A percentile compares a stretch with the other conserved stretches of the same genome.
Conservation (phyloP, 2,888 invertebrate species). For the Himalopsyche anomala region DNA sequence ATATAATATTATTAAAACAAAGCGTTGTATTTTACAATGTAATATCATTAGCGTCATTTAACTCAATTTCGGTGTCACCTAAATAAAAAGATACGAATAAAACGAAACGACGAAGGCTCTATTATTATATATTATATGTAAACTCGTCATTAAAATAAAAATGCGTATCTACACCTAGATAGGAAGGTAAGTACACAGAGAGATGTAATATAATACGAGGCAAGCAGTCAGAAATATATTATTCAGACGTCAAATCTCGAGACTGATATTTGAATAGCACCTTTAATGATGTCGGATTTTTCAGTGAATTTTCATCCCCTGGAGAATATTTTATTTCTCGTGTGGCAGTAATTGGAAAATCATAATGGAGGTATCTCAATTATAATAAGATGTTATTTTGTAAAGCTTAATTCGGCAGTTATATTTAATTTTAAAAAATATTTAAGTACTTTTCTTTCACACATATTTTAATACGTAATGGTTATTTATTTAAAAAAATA, state of each 20-base stretch:
- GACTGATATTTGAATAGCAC: slow-evolving; percentile 21
- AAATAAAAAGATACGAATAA: not conserved
- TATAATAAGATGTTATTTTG: not conserved
- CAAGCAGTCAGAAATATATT: slow-evolving; percentile 14
- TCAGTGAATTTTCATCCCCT: not conserved
- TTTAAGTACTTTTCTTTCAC: no score
- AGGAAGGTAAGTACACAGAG: not conserved
- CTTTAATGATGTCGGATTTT: slow-evolving; percentile 22
- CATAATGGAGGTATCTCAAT: not conserved
- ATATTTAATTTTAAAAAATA: no score
- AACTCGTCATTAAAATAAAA: slow-evolving; percentile 26
- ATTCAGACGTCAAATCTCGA: slow-evolving; percentile 12
- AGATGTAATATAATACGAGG: slow-evolving; percentile 15
- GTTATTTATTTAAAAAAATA: no score
- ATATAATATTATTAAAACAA: not conserved
- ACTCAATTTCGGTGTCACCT: not conserved
- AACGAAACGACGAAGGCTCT: not conserved
- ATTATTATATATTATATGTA: not conserved
- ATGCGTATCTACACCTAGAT: not conserved
- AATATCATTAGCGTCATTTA: not conserved
- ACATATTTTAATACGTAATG: no score
- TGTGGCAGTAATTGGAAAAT: slow-evolving; percentile 26
- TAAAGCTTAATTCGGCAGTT: no score
- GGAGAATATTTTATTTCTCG: not conserved
- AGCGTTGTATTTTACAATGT: not conserved